phyloP scores from a whole-genome alignment of 1,140 invertebrate species.

The Nymphalis io region DNA sequence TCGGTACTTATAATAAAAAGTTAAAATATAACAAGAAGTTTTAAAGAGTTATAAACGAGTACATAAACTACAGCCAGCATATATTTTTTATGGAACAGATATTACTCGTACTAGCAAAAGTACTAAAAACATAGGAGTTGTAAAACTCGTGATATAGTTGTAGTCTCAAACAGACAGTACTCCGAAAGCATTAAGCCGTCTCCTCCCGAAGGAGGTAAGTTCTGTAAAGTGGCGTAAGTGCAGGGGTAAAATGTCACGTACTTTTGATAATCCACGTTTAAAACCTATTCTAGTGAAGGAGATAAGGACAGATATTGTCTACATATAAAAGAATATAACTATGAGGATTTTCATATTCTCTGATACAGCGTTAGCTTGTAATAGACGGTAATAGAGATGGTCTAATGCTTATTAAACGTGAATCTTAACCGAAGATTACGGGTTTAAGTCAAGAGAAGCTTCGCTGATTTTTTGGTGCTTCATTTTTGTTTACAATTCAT shows the following conservation, averaged over 20 bases:
- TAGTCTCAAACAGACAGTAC: not conserved
- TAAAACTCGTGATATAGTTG: not conserved
- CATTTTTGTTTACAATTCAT: no score
- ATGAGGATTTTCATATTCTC: not conserved
- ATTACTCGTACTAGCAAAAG: not conserved
- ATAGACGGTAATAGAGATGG: no score
- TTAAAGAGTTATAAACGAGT: no score
- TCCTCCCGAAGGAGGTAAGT: not conserved
- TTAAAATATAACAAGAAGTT: no score
- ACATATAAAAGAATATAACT: not conserved
- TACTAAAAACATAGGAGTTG: not conserved
- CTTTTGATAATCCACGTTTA: conserved; percentile 9
- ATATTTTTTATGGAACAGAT: no score
- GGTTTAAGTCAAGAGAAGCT: no score
- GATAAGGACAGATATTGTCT: not conserved
- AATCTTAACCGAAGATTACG: no score
- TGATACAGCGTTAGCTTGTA: no score
- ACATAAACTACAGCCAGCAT: no score
- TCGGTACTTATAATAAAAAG: no score
- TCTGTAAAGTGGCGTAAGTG: conserved; percentile 1
- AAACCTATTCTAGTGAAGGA: not conserved
- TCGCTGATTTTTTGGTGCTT: no score
- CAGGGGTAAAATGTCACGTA: conserved; percentile 9
- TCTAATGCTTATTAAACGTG: no score
- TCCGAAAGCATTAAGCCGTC: not conserved